A percentile compares a stretch with the other conserved stretches of the same genome.
phyloP scores from a whole-genome alignment of 2,888 invertebrate genomes.

The Cheilosia vernalis region DNA sequence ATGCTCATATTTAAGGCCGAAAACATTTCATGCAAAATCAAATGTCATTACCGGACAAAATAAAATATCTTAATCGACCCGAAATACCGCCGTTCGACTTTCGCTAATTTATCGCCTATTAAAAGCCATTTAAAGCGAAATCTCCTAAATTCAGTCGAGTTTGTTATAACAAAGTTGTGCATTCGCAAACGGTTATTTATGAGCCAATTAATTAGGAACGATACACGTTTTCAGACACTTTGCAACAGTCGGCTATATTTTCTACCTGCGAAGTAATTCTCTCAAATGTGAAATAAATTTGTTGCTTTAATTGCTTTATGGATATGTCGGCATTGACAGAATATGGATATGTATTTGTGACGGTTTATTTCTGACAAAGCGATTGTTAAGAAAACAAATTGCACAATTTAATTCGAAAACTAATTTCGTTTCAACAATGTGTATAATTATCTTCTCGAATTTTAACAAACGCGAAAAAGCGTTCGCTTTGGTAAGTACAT shows the following conservation, averaged over 20 bases:
- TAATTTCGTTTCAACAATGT: no score
- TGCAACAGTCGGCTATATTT: constrained; percentile 68
- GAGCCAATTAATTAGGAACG: constrained; percentile 67
- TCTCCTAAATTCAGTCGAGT: constrained; percentile 64
- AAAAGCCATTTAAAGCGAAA: constrained; percentile 70
- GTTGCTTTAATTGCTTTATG: constrained; percentile 48
- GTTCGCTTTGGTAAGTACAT: no score
- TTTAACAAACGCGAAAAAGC: no score
- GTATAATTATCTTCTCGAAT: no score
- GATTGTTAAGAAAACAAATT: background rate
- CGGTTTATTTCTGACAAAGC: constrained; percentile 17
- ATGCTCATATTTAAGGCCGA: constrained; percentile 34
- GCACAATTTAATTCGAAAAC: background rate
- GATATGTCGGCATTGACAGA: constrained; percentile 22
- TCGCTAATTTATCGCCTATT: constrained; percentile 69
- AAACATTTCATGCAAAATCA: constrained; percentile 29
- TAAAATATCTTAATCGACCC: constrained; percentile 73
- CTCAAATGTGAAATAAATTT: constrained; percentile 58
- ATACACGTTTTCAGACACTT: constrained; percentile 73
- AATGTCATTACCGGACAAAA: constrained; percentile 54
- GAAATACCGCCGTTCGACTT: constrained; percentile 63
- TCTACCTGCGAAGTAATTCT: constrained; percentile 45
- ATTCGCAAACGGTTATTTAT: constrained; percentile 65
- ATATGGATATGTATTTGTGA: constrained; percentile 38
- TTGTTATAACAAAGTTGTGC: constrained; percentile 55